phyloP scores from a whole-genome alignment of 2,888 invertebrate species.

The Apoderus coryli region DNA sequence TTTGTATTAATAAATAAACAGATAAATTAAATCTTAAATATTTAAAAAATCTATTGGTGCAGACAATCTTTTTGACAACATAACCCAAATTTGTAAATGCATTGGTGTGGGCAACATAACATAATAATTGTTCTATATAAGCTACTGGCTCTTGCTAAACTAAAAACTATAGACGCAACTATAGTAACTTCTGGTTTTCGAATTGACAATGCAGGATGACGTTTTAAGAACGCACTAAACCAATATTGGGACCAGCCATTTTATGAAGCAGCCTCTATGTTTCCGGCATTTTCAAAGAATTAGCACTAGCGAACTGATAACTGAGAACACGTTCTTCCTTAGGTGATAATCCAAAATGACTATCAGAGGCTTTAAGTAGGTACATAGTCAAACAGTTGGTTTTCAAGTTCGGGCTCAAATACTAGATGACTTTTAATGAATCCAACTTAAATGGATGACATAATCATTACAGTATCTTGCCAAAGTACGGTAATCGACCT shows the following conservation, averaged over 20 bases:
- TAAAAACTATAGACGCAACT: no score
- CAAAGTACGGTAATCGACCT: constrained; percentile 2
- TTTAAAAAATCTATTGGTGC: no score
- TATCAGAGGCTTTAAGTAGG: no score
- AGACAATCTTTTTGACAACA: no score
- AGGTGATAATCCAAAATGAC: constrained; percentile 3
- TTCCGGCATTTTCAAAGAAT: constrained; percentile 2
- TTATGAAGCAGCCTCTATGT: background rate
- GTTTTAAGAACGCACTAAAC: constrained; percentile 1
- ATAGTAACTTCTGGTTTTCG: constrained; percentile 1
- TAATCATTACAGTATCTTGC: constrained; percentile 6
- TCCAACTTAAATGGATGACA: constrained; percentile 2
- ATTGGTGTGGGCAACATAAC: no score
- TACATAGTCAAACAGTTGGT: constrained; percentile 5
- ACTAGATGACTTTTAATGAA: constrained; percentile 9
- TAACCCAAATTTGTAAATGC: no score
- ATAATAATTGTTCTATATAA: constrained; percentile 1
- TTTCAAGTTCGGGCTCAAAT: constrained; percentile 9
- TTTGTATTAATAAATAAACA: no score
- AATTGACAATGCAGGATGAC: constrained; percentile 1
- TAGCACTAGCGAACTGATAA: constrained; percentile 3
- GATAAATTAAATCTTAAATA: no score
- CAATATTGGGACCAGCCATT: constrained; percentile 2
- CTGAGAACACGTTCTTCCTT: constrained; percentile 1
- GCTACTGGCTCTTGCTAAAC: no score